Percentiles rank a stretch among this genome's conserved stretches.
Evolutionary conservation across 2,888 invertebrate genomes (phyloP).

Genomic region (Nymphalis urticae): DNA sequence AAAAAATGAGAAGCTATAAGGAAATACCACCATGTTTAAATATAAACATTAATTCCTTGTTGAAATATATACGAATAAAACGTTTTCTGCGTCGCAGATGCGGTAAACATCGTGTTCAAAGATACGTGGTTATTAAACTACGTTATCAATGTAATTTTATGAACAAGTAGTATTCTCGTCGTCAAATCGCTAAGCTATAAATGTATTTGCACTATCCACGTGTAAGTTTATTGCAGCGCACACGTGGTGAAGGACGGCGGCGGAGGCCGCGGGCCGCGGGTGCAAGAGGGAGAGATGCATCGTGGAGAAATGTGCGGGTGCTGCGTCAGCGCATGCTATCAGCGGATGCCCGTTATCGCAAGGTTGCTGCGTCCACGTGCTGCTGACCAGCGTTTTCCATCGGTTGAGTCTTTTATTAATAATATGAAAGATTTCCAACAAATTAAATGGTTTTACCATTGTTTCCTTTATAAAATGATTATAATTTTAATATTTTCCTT

Average conservation of each 20-base stretch:
- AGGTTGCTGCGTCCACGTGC: slow-evolving; percentile 67
- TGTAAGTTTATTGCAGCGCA: slow-evolving; percentile 56
- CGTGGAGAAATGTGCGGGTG: slow-evolving; percentile 62
- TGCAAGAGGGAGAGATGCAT: slow-evolving; percentile 19
- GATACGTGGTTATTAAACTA: neutral
- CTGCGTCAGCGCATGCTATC: slow-evolving; percentile 63
- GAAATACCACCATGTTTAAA: no score
- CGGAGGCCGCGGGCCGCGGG: slow-evolving; percentile 16
- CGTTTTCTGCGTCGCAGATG: neutral
- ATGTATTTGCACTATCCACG: slow-evolving; percentile 49
- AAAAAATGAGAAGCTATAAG: no score
- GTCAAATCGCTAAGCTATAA: slow-evolving; percentile 23
- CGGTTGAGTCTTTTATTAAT: slow-evolving; percentile 31
- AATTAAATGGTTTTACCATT: no score
- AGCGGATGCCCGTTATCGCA: slow-evolving; percentile 70
- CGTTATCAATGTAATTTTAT: slow-evolving; percentile 1
- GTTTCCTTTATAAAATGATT: no score
- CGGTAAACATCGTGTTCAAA: slow-evolving; percentile 9
- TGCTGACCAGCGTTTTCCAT: slow-evolving; percentile 44
- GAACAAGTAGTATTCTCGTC: slow-evolving; percentile 6
- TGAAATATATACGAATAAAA: neutral
- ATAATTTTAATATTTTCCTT: slow-evolving; percentile 7
- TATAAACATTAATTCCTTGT: neutral
- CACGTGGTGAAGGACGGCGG: slow-evolving; percentile 28
- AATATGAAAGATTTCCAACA: slow-evolving; percentile 12